Evolutionary conservation across 2,888 invertebrate species (phyloP).

Genomic region (Lymantria dispar): DNA sequence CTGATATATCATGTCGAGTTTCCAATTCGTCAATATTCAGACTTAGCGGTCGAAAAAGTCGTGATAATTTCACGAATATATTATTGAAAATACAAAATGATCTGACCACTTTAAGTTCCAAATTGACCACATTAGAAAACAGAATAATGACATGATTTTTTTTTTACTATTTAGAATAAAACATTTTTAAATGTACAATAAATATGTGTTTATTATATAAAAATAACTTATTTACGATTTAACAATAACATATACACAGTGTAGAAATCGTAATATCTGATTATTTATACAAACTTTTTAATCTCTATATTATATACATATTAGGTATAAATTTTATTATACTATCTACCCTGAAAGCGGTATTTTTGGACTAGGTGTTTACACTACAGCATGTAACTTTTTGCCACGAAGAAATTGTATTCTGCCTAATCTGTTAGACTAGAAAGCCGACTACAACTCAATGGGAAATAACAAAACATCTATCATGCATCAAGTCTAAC

Average conservation of each 20-base stretch:
- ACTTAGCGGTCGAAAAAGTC: conserved; percentile 53
- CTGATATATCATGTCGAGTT: conserved; percentile 53
- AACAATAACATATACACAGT: neutral
- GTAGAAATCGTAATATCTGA: neutral
- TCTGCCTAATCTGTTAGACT: too few relatives aligned
- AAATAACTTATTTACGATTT: conserved; percentile 12
- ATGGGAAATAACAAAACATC: too few relatives aligned
- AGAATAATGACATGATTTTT: conserved; percentile 38
- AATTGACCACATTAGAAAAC: conserved; percentile 61
- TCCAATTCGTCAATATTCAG: conserved; percentile 61
- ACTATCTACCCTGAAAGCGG: neutral
- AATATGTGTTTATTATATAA: conserved; percentile 4
- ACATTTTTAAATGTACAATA: neutral
- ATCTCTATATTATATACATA: neutral
- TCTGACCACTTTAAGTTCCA: conserved; percentile 54
- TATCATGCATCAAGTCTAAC: too few relatives aligned
- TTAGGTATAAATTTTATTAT: neutral
- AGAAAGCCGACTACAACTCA: too few relatives aligned
- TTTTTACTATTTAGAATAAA: conserved; percentile 9
- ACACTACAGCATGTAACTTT: too few relatives aligned
- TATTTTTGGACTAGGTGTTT: too few relatives aligned
- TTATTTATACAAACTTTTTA: neutral
- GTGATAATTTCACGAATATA: conserved; percentile 62
- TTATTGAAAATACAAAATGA: conserved; percentile 70
- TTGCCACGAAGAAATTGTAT: too few relatives aligned